Conservation (phyloP, 37 sponge, comb jelly and placozoan genomes). For the Tethya wilhelma region DNA sequence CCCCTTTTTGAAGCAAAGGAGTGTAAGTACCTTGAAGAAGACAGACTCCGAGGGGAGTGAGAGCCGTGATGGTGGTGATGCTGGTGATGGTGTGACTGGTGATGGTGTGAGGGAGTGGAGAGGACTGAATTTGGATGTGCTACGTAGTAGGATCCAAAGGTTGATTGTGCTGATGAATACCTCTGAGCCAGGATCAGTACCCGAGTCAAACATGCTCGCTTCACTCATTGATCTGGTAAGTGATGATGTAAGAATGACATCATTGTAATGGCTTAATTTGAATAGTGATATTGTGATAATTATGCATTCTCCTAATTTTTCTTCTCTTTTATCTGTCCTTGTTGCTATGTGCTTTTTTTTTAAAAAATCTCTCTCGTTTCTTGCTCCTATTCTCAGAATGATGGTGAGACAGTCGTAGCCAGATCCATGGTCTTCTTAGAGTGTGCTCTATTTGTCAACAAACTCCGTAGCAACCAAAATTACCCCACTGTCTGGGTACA, state of each 20-base stretch:
- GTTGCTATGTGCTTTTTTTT: too few relatives aligned
- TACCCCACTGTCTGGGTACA: conserved; percentile 37
- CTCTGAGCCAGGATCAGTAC: conserved; percentile 71
- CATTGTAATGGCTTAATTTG: too few relatives aligned
- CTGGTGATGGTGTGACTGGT: background rate
- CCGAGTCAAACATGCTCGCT: conserved; percentile 56
- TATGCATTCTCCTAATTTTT: background rate
- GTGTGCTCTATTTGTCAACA: conserved; percentile 70
- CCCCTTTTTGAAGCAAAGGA: conserved; percentile 5
- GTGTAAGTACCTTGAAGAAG: background rate
- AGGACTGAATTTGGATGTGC: conserved; percentile 32
- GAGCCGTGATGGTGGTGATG: background rate
- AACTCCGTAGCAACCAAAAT: background rate
- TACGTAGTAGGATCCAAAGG: conserved; percentile 45
- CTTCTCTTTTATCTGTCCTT: background rate
- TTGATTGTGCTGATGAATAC: conserved; percentile 62
- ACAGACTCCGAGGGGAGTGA: too few relatives aligned
- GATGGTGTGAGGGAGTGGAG: conserved; percentile 40
- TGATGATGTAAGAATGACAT: too few relatives aligned
- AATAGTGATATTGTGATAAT: background rate
- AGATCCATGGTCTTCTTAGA: conserved; percentile 71
- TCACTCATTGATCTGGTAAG: conserved; percentile 75
- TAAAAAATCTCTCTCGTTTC: too few relatives aligned
- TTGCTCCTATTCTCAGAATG: conserved; percentile 22
- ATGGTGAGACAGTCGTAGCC: conserved; percentile 40